Conservation (phyloP, 2,113 vertebrate genomes). For the Acanthochromis polyacanthus region DNA sequence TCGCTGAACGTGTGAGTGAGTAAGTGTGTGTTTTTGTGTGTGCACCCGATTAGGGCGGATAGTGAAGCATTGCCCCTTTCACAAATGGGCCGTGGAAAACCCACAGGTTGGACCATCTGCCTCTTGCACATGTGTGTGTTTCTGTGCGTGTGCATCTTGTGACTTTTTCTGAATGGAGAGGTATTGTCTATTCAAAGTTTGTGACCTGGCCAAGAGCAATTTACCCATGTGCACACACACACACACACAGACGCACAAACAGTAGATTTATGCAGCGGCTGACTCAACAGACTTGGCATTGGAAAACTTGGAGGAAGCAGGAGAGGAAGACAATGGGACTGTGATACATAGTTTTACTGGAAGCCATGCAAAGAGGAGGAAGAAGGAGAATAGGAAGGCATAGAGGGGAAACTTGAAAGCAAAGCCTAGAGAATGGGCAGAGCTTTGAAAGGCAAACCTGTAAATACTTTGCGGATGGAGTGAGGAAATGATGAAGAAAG, state of each 20-base stretch:
- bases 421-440: conserved; percentile 13
- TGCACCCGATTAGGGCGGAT: conserved; percentile 39
- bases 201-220: conserved; percentile 40
- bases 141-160: conserved; percentile 6
- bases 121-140: not conserved
- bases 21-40: conserved; percentile 29
- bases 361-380: conserved; percentile 31
- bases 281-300: conserved; percentile 63
- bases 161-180: conserved; percentile 54
- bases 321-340: conserved; percentile 48
- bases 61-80: conserved; percentile 59
- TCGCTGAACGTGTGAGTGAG: conserved; percentile 26
- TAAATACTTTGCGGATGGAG: conserved; percentile 39
- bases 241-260: conserved; percentile 27
- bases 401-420: conserved; percentile 10
- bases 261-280: conserved; percentile 39
- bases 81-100: conserved; percentile 58
- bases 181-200: conserved; percentile 51
- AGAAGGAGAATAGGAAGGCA: conserved; percentile 19
- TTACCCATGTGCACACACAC: conserved; percentile 12
- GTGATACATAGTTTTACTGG: conserved; percentile 58
- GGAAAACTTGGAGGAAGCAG: conserved; percentile 39
- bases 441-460: conserved; percentile 22
- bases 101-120: conserved; percentile 71
- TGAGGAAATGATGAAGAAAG: conserved; percentile 29